A percentile compares a stretch with the other conserved stretches of the same genome.
These are phyloP conservation scores for Fukomys damarensis DNA, from an alignment of 2,113 vertebrate genomes.

Conservation along the genomic window DNA sequence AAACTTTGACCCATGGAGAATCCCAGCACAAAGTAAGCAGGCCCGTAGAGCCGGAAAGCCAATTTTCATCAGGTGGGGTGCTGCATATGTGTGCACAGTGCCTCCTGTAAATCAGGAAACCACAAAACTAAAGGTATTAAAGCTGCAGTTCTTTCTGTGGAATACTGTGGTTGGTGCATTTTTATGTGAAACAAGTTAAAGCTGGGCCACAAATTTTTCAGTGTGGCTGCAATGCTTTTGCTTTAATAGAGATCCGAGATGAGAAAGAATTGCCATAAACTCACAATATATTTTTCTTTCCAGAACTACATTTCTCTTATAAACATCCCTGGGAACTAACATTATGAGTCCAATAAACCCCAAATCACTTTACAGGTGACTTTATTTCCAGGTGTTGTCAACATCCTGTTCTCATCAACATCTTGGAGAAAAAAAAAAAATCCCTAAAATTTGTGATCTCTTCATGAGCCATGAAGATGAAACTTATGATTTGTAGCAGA, in stretches of 20 bases:
- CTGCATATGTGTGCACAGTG: conserved; percentile 63
- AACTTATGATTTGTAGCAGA: conserved; percentile 36
- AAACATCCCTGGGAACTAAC: conserved; percentile 73
- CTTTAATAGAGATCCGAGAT: conserved; percentile 68
- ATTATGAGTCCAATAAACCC: conserved; percentile 72
- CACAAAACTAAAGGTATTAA: conserved; percentile 57
- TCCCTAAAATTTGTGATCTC: conserved; percentile 64
- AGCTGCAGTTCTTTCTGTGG: conserved; percentile 12
- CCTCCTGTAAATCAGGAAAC: conserved; percentile 60
- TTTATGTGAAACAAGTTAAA: conserved; percentile 53
- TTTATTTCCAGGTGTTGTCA: conserved; percentile 66
- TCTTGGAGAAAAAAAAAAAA: conserved; percentile 57
- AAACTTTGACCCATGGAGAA: conserved; percentile 59
- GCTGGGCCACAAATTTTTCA: not conserved
- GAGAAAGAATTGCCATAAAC: conserved; percentile 55
- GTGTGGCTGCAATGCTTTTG: not conserved
- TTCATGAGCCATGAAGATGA: conserved; percentile 63
- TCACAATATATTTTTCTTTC: conserved; percentile 72
- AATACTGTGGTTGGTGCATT: conserved; percentile 46
- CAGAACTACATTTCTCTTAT: conserved; percentile 76
- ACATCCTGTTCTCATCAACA: conserved; percentile 40
- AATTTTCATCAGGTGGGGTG: not conserved
- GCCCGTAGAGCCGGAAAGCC: conserved; percentile 39
- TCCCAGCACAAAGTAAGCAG: conserved; percentile 12
- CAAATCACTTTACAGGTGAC: conserved; percentile 65